Evolutionary conservation across 1,140 invertebrate genomes (phyloP).

Genomic region (Trichomalopsis sarcophagae): DNA sequence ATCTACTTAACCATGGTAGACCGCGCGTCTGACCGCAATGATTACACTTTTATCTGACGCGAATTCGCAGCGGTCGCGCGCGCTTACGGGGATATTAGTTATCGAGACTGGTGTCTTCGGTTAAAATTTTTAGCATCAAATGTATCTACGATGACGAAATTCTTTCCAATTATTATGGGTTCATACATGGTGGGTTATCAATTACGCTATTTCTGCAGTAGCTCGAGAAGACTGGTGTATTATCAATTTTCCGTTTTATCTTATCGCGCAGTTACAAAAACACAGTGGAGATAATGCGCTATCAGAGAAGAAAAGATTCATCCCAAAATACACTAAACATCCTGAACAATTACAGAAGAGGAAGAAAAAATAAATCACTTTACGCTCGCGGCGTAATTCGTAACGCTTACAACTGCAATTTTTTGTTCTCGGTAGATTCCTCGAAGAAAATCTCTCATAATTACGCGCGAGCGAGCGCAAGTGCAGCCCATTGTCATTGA

Average conservation of each 20-base stretch:
- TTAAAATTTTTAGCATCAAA: no score
- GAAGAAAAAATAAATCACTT: neutral
- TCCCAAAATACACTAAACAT: neutral
- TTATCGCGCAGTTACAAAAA: neutral
- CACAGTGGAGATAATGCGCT: neutral
- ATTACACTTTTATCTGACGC: slow-evolving; percentile 53
- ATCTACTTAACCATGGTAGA: slow-evolving; percentile 55
- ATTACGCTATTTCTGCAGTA: neutral
- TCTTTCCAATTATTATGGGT: no score
- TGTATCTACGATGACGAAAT: no score
- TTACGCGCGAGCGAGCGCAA: neutral
- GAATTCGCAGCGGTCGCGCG: neutral
- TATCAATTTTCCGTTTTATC: neutral
- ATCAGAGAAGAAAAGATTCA: neutral
- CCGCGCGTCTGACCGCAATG: slow-evolving; percentile 56
- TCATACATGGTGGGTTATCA: neutral
- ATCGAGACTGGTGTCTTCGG: neutral
- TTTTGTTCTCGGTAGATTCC: neutral
- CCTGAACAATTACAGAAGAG: neutral
- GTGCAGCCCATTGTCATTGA: neutral
- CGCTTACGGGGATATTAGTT: neutral
- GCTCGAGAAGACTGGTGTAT: neutral
- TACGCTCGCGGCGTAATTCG: neutral
- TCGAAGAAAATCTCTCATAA: neutral
- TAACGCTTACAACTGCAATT: neutral